Base-by-base conservation (phyloP, 2,113 vertebrate genomes). In the Anhinga anhinga region DNA sequence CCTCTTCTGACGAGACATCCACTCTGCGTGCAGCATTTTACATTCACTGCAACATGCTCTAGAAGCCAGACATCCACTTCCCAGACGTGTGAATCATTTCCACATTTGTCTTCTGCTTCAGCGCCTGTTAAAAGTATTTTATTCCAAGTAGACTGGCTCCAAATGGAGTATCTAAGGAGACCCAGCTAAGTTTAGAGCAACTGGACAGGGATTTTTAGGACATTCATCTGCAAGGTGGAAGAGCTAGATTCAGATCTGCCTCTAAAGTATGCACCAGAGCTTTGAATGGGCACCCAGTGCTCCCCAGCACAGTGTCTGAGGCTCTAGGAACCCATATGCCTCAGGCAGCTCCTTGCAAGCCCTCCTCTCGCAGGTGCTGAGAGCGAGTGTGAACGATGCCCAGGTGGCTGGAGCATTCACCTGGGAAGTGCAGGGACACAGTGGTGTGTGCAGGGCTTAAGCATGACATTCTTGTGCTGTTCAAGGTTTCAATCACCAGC, bases 51-150 rank as follows among this genome's bases (percentile, higher is more conserved):
- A 73, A 73, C 32, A 27, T 30, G 25, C 36, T 80, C 36, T 76
- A 61, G 84, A 87, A 96, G 49, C 66, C 74, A 87, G 87, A 89
- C 81, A 61, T 85, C 77, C 65, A 44, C 56, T 93, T 96, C 73
- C 73, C 78, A 94, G 77, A 81, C 18, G 5, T 1, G 0, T 82
- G 87, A 94, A 87, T 87, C 26, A 69, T 91, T 89, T 91, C 69
- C 89, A 38, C 56, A 40, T 86, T 96, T 69, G 62, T 73, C 27
- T 95, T 91, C 78, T 93, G 40, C 78, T 95, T 94, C 73, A 65
- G 34, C 1, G 18, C n/a, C 66, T 63, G 19, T 76, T 89, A 76
- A 11, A 83, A 79, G 15, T 56, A 50, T 52, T 86, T 96, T 74
- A 71, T 91, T 78, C 59, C 17, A 81, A 89, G 56, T 11, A 79